phyloP scores from a whole-genome alignment of 2,113 vertebrate species.

The Myotis brandtii region DNA sequence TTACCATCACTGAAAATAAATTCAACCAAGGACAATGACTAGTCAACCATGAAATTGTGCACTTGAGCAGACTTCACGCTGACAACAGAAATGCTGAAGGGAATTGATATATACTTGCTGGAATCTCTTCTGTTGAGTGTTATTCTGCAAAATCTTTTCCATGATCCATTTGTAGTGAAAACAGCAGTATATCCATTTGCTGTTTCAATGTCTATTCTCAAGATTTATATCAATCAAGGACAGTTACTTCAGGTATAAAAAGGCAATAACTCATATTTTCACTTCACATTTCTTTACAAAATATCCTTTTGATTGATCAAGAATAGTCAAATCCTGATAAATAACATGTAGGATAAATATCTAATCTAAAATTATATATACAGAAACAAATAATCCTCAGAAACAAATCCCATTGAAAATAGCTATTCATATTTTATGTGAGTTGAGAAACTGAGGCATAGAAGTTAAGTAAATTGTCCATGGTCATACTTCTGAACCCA shows the following conservation, averaged over 20 bases:
- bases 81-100: slow-evolving; percentile 86
- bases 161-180: slow-evolving; percentile 74
- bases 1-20: slow-evolving; percentile 85
- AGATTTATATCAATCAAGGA: slow-evolving; percentile 56
- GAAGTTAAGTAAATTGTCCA: not conserved
- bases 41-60: slow-evolving; percentile 92
- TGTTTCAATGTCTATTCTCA: slow-evolving; percentile 69
- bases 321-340: not conserved
- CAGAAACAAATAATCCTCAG: not conserved
- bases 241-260: slow-evolving; percentile 56
- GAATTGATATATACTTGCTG: slow-evolving; percentile 86
- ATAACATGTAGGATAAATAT: not conserved
- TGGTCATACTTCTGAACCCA: not conserved
- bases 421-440: not conserved
- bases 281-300: slow-evolving; percentile 35
- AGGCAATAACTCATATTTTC: slow-evolving; percentile 57
- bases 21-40: slow-evolving; percentile 86
- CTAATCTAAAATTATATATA: not conserved
- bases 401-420: not conserved
- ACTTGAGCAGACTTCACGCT: slow-evolving; percentile 88
- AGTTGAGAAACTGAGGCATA: not conserved
- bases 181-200: slow-evolving; percentile 71
- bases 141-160: slow-evolving; percentile 84
- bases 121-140: slow-evolving; percentile 80
- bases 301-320: not conserved